Evolutionary conservation across 2,113 vertebrate genomes (phyloP).

Genomic region (Heterotis niloticus): DNA sequence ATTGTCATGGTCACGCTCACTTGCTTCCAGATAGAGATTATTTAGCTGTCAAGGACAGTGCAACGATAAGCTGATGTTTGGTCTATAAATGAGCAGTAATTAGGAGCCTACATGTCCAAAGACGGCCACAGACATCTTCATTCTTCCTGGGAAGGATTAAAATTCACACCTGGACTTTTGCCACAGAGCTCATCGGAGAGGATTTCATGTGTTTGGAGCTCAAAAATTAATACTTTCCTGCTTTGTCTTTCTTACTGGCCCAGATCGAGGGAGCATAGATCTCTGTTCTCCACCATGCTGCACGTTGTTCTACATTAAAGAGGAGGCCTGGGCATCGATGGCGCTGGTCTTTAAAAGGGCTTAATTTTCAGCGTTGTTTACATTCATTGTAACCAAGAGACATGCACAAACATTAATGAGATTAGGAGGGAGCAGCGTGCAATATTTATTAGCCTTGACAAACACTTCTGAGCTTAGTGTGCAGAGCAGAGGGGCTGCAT

Average conservation of each 20-base stretch:
- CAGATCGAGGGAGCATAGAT: conserved; percentile 36
- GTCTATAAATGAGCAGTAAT: conserved; percentile 75
- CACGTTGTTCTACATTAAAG: neutral
- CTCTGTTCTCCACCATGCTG: neutral
- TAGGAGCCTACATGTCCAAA: conserved; percentile 65
- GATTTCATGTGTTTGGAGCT: conserved; percentile 51
- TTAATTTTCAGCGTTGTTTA: conserved; percentile 69
- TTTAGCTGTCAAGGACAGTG: conserved; percentile 71
- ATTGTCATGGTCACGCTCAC: conserved; percentile 62
- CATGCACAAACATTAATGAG: conserved; percentile 74
- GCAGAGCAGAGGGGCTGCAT: conserved; percentile 53
- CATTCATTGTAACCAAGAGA: conserved; percentile 61
- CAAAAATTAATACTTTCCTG: conserved; percentile 45
- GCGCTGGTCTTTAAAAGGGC: conserved; percentile 43
- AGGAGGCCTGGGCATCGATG: conserved; percentile 37
- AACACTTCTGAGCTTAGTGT: conserved; percentile 69
- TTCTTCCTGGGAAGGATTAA: conserved; percentile 54
- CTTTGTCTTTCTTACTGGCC: conserved; percentile 39
- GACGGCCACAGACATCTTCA: conserved; percentile 59
- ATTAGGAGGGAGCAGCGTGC: conserved; percentile 63
- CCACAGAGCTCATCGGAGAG: conserved; percentile 38
- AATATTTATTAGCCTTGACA: conserved; percentile 72
- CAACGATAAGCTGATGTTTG: conserved; percentile 71
- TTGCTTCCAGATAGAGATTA: conserved; percentile 61
- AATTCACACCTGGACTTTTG: conserved; percentile 46